Conservation (phyloP, 1,140 invertebrate species). For the Galleria mellonella region DNA sequence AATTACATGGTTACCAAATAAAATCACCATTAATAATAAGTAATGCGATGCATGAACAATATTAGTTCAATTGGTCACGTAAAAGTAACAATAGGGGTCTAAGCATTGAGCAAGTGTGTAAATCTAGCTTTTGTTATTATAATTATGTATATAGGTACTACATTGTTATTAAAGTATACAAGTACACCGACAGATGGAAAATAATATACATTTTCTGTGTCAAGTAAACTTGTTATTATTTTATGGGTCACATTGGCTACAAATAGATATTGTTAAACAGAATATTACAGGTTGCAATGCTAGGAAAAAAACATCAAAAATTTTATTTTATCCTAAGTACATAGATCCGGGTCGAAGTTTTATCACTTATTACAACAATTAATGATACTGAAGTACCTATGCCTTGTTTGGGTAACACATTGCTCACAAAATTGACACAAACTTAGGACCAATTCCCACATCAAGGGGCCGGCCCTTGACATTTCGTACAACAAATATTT, state of each 20-base stretch:
- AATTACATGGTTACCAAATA: no score
- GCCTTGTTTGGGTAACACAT: background rate
- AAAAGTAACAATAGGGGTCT: constrained; percentile 7
- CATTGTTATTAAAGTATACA: no score
- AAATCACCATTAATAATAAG: constrained; percentile 16
- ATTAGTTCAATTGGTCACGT: constrained; percentile 42
- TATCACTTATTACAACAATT: background rate
- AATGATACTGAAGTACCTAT: background rate
- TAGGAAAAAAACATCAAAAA: no score
- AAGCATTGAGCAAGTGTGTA: constrained; percentile 8
- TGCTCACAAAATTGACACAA: background rate
- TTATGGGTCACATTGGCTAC: no score
- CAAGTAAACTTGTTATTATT: background rate
- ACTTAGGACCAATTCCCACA: background rate
- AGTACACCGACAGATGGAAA: background rate
- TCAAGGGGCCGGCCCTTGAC: background rate
- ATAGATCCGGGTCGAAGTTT: background rate
- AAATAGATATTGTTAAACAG: no score
- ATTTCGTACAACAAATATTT: constrained; percentile 10
- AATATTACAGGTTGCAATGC: no score
- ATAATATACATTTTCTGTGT: background rate
- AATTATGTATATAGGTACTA: background rate
- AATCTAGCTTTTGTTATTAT: background rate
- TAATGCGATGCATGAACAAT: constrained; percentile 22
- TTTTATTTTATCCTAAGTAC: no score